These are phyloP conservation scores for Myanophis thanlyinensis DNA, from an alignment of 2,113 vertebrate species.

Conservation along the genomic window DNA sequence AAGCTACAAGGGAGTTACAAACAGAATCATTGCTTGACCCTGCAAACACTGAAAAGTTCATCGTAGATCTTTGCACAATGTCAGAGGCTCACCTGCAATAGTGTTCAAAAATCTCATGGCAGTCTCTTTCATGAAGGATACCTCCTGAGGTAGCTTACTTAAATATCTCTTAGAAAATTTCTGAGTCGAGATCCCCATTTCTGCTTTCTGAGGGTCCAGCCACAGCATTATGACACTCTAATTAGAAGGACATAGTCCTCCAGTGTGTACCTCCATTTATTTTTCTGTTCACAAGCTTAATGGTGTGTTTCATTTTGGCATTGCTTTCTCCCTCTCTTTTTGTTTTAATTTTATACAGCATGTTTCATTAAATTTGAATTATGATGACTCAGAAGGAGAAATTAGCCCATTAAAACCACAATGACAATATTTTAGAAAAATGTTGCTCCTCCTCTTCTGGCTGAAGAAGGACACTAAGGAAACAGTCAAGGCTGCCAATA, in stretches of 20 bases:
- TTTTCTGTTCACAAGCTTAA: conserved; percentile 60
- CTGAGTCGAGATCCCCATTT: background rate
- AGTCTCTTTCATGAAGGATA: background rate
- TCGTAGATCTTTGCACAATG: background rate
- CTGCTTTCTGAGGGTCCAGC: background rate
- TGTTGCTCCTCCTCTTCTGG: conserved; percentile 40
- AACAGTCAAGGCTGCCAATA: background rate
- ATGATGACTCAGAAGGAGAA: conserved; percentile 60
- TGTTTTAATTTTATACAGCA: conserved; percentile 60
- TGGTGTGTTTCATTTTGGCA: conserved; percentile 52
- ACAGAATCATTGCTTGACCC: background rate
- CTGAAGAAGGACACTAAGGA: conserved; percentile 30
- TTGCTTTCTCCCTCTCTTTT: conserved; percentile 23
- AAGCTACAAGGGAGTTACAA: background rate
- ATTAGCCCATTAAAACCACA: conserved; percentile 66
- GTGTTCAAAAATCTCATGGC: background rate
- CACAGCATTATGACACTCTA: background rate
- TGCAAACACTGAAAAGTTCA: background rate
- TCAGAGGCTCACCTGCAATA: background rate
- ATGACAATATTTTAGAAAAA: conserved; percentile 56
- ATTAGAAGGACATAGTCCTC: conserved; percentile 38
- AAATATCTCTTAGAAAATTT: background rate
- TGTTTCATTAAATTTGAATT: conserved; percentile 70
- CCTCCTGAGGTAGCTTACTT: background rate
- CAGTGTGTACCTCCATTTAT: conserved; percentile 46